These are phyloP conservation scores for Fregetta grallaria DNA, from an alignment of 2,113 vertebrate species.

Conservation along the genomic window DNA sequence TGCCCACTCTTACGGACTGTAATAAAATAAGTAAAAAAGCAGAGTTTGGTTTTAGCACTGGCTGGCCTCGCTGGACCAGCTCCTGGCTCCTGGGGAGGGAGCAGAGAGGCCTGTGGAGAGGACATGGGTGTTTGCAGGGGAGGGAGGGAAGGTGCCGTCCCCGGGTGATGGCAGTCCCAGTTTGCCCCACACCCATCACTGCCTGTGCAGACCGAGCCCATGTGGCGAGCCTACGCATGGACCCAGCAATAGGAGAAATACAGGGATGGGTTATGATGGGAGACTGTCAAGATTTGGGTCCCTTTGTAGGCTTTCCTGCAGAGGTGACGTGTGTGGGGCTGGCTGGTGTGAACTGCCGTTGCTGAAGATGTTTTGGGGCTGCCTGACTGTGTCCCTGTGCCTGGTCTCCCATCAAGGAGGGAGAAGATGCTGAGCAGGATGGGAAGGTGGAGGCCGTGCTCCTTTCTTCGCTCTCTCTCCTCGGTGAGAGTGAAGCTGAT, in stretches of 20 bases:
- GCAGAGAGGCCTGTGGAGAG: background rate
- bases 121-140: background rate
- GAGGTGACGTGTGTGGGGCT: background rate
- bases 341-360: background rate
- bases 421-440: background rate
- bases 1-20: background rate
- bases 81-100: background rate
- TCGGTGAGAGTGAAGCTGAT: background rate
- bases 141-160: background rate
- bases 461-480: background rate
- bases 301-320: background rate
- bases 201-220: background rate
- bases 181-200: background rate
- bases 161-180: background rate
- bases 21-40: background rate
- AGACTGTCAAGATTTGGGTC: background rate
- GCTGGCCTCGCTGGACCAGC: background rate
- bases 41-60: background rate
- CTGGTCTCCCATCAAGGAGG: background rate
- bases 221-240: rapidly evolving
- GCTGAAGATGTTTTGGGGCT: background rate
- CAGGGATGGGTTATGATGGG: background rate
- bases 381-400: background rate
- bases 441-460: background rate
- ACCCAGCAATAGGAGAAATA: background rate